Evolutionary conservation across 2,113 vertebrate genomes (phyloP), one percentile per base, ranked within the genome.

Genomic region (Notechis scutatus): DNA sequence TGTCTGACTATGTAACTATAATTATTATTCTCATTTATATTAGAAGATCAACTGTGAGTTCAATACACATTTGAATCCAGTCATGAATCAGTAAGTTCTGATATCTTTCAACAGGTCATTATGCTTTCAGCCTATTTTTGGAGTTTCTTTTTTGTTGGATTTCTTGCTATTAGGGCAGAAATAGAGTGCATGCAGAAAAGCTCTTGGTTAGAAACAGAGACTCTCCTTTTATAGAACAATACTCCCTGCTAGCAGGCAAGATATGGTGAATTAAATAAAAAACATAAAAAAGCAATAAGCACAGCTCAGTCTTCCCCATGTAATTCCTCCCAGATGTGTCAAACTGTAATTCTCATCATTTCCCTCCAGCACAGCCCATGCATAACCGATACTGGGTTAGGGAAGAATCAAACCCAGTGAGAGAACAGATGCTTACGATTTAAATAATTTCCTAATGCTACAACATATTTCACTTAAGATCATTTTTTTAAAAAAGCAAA

Each of bases 191-290:
- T 5, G 55, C 23, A 87, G 59, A 91, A 88, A 57, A 91, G 57
- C 12, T 91, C 24, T 34, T 21, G 21, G 8, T 59, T 61, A 20
- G n/a, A 24, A 34, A 26, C 3, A 57, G 2, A 47, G 14, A 29
- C 14, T 34, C 57, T 94, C 50, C 39, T 56, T 69, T 90, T 69
- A 87, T 39, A 87, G 74, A 94, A 94, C 12, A 90, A 56, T 86
- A 86, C 88, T 69, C 55, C 59, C 88, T 94, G 88, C 88, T 92
- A 81, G 88, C 56, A 90, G 26, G 6, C 50, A 89, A 21, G 7
- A 1, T 15, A 61, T 18, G 45, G 3, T 85, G 39, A 81, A 85
- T 81, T 24, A 55, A 24, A 89, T 23, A 74, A 29, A 61, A 59
- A 26, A 23, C 1, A 81, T 5, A 21, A 45, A 50, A 24, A 55